Evolutionary conservation across 2,113 vertebrate genomes (phyloP), one percentile per base, ranked within the genome.

Genomic region (Pao palembangensis): DNA sequence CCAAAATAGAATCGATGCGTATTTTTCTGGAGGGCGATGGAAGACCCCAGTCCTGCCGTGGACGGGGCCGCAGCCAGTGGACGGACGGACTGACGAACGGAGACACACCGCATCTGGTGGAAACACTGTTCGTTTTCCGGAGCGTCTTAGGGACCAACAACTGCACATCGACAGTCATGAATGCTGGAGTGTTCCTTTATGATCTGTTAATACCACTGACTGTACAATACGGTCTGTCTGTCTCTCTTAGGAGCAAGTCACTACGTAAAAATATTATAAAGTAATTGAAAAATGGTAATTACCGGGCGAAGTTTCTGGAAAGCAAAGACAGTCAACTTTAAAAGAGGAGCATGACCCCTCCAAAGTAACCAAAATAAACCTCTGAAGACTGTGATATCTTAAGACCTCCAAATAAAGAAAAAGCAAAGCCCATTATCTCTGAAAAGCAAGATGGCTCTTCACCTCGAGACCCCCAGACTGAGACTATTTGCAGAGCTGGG

Each of bases 381-480:
- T 48, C 54, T 23, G 21, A 3, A 23, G 21, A 28, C 66, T 56
- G 13, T 43, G n/a, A 31, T 55, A 23, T 49, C 25, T 56, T 56
- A 51, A 65, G n/a, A 17, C 57, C 34, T 21, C 25, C 5, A 46
- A 7, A 20, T 51, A 52, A 73, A 66, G 63, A 72, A 68, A 51
- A 34, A 67, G 56, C 34, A 42, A 76, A 74, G 67, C 42, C 54
- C 56, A 62, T 74, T 69, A 72, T 80, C 76, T 71, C 19, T 41
- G 31, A 67, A 61, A 44, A 46, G 76, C 76, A 55, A 53, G 51
- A 12, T 8, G n/a, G 21, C 51, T 56, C 61, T 55, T 47, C 44
- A n/a, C 68, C 65, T 68, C 28, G 59, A 12, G 55, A 47, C 44
- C 58, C 51, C 41, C 51, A 57, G 60, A 66, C 6, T 53, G 43